Evolutionary conservation across 92 coral and sea anemone species (phyloP), one percentile per base, ranked within the genome.

Genomic region (Zoanthus gigantus): DNA sequence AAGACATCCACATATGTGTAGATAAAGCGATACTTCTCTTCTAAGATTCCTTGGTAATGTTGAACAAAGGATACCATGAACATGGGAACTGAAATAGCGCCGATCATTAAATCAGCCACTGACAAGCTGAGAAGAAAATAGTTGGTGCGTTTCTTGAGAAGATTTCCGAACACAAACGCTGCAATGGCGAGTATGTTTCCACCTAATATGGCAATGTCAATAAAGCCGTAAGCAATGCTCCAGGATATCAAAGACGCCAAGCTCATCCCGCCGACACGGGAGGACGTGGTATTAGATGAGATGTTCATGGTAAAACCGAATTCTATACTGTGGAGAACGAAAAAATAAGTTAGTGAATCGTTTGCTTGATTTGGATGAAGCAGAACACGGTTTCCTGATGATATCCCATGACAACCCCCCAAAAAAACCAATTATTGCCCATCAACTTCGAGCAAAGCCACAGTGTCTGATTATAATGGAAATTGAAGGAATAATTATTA

Each of bases 101-200:
- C 85, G 18, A 81, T 81, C 85, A 81, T 66, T 23, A 81, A 45
- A 81, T 81, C 85, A 50, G 85, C 85, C 45, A 81, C 85, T 81
- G 85, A 81, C 7, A 81, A 71, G 23, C 85, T 81, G 75, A 81
- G 85, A 28, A 81, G 85, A 13, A 81, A 81, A 48, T 81, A 81
- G 85, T 81, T 81, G 30, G 85, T 81, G 14, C 85, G 85, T 81
- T 67, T 81, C 75, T 81, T 81, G 28, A 81, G 85, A 17, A 81
- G 85, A 66, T 65, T 81, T 28, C 85, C 85, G 23, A 66, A 15
- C 46, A 81, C 76, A 15, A 81, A 81, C 9, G 85, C 85, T 34
- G 85, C 58, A 47, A 81, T 66, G 58, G 85, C 85, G 7, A 81
- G 63, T 42, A 67, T 2, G 18, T 81, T 81, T 0, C 85, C 85